These are phyloP conservation scores for Bufo bufo DNA, from an alignment of 2,113 vertebrate genomes.

Conservation along the genomic window DNA sequence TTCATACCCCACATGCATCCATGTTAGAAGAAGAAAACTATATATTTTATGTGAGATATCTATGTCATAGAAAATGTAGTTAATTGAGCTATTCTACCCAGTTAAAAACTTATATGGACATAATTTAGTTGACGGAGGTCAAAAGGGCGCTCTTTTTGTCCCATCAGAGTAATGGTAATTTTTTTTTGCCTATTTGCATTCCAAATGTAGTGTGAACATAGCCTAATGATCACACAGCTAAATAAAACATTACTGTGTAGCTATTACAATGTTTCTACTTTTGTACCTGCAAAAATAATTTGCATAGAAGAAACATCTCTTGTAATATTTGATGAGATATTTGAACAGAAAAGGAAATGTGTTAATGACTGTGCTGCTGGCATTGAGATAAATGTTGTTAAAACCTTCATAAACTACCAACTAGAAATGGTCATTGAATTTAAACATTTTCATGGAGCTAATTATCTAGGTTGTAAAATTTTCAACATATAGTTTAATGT, in stretches of 20 bases:
- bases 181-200: too few species aligned
- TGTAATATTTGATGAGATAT: not conserved
- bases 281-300: not conserved
- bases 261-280: not conserved
- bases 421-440: slow-evolving; percentile 28
- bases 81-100: too few species aligned
- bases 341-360: not conserved
- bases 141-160: too few species aligned
- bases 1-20: too few species aligned
- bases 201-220: too few species aligned
- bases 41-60: too few species aligned
- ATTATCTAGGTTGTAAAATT: slow-evolving; percentile 26
- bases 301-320: not conserved
- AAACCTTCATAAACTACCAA: slow-evolving; percentile 10
- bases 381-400: not conserved
- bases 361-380: slow-evolving; percentile 7
- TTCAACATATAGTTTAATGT: slow-evolving; percentile 23
- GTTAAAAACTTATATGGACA: too few species aligned
- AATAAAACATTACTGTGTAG: not conserved
- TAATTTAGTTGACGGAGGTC: too few species aligned
- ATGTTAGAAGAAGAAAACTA: too few species aligned
- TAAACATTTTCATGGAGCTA: slow-evolving; percentile 29
- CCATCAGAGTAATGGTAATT: too few species aligned
- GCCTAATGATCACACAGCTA: too few species aligned
- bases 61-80: too few species aligned